These are phyloP conservation scores for Andrena haemorrhoa DNA, from an alignment of 2,888 invertebrate genomes.

Conservation along the genomic window DNA sequence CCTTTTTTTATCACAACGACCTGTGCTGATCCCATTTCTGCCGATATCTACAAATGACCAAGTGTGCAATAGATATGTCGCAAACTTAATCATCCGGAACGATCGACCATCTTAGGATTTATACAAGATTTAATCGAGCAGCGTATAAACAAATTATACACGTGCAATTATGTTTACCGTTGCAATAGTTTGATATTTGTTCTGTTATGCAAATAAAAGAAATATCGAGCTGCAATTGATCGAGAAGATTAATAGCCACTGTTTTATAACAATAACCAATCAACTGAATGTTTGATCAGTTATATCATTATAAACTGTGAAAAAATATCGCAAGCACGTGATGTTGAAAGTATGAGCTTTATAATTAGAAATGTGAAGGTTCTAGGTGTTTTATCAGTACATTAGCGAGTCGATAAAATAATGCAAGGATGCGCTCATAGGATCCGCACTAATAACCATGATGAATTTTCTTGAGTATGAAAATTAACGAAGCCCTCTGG, in stretches of 20 bases:
- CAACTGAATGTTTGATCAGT: not conserved
- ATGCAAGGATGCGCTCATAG: not conserved
- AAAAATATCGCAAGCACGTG: not conserved
- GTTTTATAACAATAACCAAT: not conserved
- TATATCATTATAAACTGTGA: not conserved
- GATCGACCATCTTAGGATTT: slow-evolving; percentile 12
- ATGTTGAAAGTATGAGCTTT: not conserved
- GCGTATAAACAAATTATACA: not conserved
- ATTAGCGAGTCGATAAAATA: not conserved
- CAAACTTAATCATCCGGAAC: slow-evolving; percentile 13
- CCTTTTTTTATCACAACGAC: not conserved
- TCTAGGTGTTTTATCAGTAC: not conserved
- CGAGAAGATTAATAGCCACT: not conserved
- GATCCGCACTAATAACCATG: slow-evolving; percentile 10
- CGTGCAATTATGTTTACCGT: slow-evolving; percentile 12
- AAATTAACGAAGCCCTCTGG: slow-evolving; percentile 6
- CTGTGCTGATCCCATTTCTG: too few species aligned
- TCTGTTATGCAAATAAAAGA: not conserved
- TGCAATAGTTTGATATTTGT: not conserved
- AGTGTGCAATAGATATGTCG: too few species aligned
- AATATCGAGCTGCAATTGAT: not conserved
- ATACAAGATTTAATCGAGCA: not conserved
- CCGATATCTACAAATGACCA: too few species aligned
- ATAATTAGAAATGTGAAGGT: not conserved
- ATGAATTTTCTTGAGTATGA: slow-evolving; percentile 7